phyloP scores from a whole-genome alignment of 1,140 invertebrate genomes.

The Drosophila ficusphila region DNA sequence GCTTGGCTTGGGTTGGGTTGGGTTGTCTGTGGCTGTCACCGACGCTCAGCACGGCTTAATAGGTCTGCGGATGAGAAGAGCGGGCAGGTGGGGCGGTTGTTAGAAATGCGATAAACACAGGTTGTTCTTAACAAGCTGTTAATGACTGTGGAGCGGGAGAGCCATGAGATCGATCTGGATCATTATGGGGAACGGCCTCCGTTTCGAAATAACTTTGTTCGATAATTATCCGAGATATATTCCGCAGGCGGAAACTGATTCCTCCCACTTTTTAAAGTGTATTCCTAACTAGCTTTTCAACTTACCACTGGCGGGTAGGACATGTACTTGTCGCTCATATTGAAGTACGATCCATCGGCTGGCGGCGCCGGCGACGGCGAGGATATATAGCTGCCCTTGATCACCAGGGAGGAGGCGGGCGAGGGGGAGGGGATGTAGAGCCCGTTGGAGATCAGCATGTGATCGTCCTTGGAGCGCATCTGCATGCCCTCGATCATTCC shows the following conservation, averaged over 20 bases:
- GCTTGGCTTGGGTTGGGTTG: conserved; percentile 59
- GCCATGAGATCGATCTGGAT: conserved; percentile 23
- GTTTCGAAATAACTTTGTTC: background rate
- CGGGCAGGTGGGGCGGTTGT: conserved; percentile 1
- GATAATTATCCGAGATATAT: background rate
- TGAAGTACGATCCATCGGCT: conserved; percentile 91
- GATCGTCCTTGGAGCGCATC: conserved; percentile 78
- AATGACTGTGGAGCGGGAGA: conserved; percentile 12
- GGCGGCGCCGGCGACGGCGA: conserved; percentile 89
- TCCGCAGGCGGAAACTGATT: background rate
- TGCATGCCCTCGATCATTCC: conserved; percentile 72
- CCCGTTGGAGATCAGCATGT: conserved; percentile 78
- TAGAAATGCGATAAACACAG: conserved; percentile 38
- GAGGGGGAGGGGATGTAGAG: conserved; percentile 77
- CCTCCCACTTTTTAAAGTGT: accelerated
- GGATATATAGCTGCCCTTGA: conserved; percentile 84
- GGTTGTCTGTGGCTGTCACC: conserved; percentile 51
- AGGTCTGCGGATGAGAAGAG: conserved; percentile 50
- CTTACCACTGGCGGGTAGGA: conserved; percentile 87
- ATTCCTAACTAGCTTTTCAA: conserved; percentile 4
- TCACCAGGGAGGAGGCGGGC: conserved; percentile 77
- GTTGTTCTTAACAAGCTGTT: conserved; percentile 43
- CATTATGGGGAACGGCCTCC: background rate
- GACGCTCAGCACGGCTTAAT: conserved; percentile 59
- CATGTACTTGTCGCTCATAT: conserved; percentile 90